These are phyloP conservation scores for Delia radicum DNA, from an alignment of 1,140 invertebrate genomes.

Conservation along the genomic window DNA sequence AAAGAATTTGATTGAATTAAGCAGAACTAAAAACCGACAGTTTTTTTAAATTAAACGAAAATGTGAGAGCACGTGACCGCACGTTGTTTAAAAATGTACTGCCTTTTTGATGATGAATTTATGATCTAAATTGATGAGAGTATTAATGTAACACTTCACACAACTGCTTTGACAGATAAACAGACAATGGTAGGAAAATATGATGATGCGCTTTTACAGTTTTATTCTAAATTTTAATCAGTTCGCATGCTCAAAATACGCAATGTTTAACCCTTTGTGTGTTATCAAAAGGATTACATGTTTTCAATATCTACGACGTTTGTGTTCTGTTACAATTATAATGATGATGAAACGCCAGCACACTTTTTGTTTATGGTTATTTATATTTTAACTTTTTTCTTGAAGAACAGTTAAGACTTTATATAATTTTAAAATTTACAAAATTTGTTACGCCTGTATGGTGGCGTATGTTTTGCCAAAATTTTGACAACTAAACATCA, in stretches of 20 bases:
- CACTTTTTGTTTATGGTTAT: conserved; percentile 10
- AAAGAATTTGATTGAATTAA: conserved; percentile 15
- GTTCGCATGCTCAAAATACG: background rate
- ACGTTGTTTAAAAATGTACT: background rate
- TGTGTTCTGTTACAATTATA: background rate
- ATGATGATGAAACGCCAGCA: conserved; percentile 21
- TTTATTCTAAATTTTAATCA: conserved; percentile 9
- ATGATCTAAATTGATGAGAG: conserved; percentile 8
- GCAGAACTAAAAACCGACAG: background rate
- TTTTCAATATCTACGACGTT: background rate
- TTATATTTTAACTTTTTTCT: background rate
- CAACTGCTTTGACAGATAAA: no score
- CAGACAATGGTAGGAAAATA: no score
- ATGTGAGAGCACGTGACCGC: background rate
- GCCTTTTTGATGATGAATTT: conserved; percentile 13
- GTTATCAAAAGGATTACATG: conserved; percentile 9
- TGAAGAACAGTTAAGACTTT: background rate
- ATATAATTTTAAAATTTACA: background rate
- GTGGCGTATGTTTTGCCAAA: conserved; percentile 13
- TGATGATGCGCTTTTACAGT: conserved; percentile 10
- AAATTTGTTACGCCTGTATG: conserved; percentile 16
- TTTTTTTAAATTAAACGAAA: background rate
- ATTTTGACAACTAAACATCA: conserved; percentile 11
- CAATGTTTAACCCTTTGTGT: conserved; percentile 14
- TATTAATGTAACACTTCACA: background rate